Conservation (phyloP, 1,140 invertebrate species). For the Eriosoma lanigerum region DNA sequence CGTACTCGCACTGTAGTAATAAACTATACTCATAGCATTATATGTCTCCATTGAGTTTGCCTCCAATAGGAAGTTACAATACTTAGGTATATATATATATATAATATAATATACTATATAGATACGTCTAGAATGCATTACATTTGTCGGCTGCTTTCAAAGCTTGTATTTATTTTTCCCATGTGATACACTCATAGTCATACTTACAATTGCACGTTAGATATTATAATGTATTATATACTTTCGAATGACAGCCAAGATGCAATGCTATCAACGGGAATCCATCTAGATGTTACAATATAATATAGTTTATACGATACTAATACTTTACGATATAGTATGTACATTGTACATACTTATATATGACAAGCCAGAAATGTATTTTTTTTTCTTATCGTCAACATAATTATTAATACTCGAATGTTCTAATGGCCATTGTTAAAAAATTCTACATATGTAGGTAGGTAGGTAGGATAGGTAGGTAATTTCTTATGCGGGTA, state of each 20-base stretch:
- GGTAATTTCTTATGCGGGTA: neutral
- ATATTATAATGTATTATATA: neutral
- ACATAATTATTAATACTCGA: constrained; percentile 32
- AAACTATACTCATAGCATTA: neutral
- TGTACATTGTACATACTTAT: no score
- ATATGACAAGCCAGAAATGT: neutral
- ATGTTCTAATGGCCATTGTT: constrained; percentile 34
- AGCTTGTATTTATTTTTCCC: neutral
- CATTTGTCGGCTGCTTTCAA: neutral
- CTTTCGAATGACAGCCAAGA: neutral
- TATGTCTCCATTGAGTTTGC: neutral
- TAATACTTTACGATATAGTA: neutral
- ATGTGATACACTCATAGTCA: neutral
- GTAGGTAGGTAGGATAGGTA: neutral
- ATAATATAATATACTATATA: neutral
- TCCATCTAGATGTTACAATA: neutral
- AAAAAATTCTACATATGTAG: constrained; percentile 6
- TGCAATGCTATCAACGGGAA: neutral
- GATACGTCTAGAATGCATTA: neutral
- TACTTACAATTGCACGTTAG: neutral
- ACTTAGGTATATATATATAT: neutral
- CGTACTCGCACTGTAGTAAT: neutral
- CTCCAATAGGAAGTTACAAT: constrained; percentile 12
- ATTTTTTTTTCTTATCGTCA: constrained; percentile 1
- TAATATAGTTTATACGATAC: no score